Base-by-base conservation (phyloP, 2,888 invertebrate genomes). In the Dermolepida albohirtum region DNA sequence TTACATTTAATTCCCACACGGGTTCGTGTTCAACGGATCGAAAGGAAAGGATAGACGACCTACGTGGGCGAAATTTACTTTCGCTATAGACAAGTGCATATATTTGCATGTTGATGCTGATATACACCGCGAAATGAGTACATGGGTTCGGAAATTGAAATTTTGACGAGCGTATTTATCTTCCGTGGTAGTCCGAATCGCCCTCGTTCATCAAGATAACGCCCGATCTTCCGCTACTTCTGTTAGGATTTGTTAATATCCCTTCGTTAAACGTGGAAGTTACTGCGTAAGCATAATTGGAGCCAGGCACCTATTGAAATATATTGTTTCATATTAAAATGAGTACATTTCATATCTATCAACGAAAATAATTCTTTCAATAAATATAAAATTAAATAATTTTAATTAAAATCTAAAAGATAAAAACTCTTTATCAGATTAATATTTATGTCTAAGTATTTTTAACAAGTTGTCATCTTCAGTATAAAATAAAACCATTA, bases 101-200 rank as follows among this genome's bases (percentile, higher is more conserved):
- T 76, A 79, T 79, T 78, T 79, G 78, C 78, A 79, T 78, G 74
- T 74, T 73, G 75, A 77, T 77, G 74, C 72, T 74, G 74, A 75
- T 76, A 75, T 76, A 68, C 41, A 73, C 74, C 72, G 75, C 72
- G 74, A 75, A 73, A 76, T 74, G 76, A 72, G 74, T 75, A 78
- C 76, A 76, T 74, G 76, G 76, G 75, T 78, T 79, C 78, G 81
- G 81, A 80, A 82, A 82, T 82, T 81, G 81, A 82, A 81, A 81
- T 80, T 81, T 80, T 81, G 81, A 82, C 80, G 81, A 79, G 80
- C 79, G 77, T 80, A 82, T 81, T 81, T 80, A 82, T 82, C 80
- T 80, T 78, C 79, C 78, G 78, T 75, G 77, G 74, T 75, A 73
- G 75, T 74, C 78, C 72, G 70, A 74, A 75, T 74, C 72, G 72